These are phyloP conservation scores for Drosophila merina DNA, from an alignment of 2,888 invertebrate species.

Conservation along the genomic window DNA sequence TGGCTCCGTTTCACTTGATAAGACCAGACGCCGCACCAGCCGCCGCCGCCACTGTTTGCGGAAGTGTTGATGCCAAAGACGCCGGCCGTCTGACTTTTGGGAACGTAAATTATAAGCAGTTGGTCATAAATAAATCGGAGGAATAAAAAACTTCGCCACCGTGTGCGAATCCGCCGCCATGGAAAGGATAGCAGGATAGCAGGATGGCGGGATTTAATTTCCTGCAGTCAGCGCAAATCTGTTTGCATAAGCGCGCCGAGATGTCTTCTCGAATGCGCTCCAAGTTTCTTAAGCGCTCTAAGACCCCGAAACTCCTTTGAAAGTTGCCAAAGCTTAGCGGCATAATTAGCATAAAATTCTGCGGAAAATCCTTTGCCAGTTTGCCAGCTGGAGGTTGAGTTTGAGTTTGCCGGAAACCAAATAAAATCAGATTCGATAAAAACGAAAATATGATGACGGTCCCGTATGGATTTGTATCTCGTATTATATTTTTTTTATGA, in stretches of 20 bases:
- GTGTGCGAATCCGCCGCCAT: constrained; percentile 10
- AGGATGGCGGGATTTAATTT: constrained; percentile 40
- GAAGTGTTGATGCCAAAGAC: constrained; percentile 67
- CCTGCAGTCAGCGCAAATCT: constrained; percentile 54
- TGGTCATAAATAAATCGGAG: constrained; percentile 47
- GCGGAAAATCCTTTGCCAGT: constrained; percentile 54
- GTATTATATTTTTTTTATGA: constrained; percentile 21
- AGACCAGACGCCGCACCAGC: constrained; percentile 47
- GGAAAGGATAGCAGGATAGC: background rate
- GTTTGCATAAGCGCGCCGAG: constrained; percentile 46
- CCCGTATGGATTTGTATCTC: constrained; percentile 21
- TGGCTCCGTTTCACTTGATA: constrained; percentile 64
- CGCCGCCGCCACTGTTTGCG: constrained; percentile 62
- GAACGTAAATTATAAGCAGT: constrained; percentile 47
- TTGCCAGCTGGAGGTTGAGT: background rate
- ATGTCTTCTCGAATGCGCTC: constrained; percentile 29
- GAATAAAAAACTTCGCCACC: constrained; percentile 34
- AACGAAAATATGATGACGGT: constrained; percentile 19
- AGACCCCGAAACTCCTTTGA: constrained; percentile 48
- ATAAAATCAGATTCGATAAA: constrained; percentile 38
- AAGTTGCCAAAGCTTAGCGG: constrained; percentile 69
- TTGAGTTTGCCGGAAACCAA: constrained; percentile 10
- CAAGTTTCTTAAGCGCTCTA: constrained; percentile 41
- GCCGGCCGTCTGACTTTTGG: constrained; percentile 55
- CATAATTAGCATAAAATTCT: constrained; percentile 73